Base-by-base conservation (phyloP, 2,113 vertebrate species). In the Ursus arctos region DNA sequence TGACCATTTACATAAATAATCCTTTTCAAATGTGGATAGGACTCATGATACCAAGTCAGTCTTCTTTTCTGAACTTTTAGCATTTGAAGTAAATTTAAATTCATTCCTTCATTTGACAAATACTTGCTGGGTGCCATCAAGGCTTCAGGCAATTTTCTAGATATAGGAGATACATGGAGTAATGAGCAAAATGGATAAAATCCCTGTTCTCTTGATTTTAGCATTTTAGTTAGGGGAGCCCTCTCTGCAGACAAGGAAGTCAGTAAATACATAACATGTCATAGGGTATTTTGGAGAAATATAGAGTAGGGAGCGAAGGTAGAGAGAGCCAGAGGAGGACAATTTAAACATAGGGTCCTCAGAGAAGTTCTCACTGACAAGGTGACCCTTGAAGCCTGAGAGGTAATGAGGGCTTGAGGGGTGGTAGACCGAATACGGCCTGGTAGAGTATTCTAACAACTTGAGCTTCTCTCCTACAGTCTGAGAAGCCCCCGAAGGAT, bases 1-100 rank as follows among this genome's bases (percentile, higher is more conserved):
- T 96, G 76, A 95, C 67, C 28, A 79, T 96, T 88, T 94, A 55
- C 26, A 85, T 97, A 81, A 86, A 84, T 49, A 92, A 83, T 67
- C 55, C 74, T 94, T 89, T 88, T 91, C 49, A 82, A 59, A 88
- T 80, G 40, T 95, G 49, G 33, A 7, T 69, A 86, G 26, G 13
- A 74, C 4, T 85, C 81, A 67, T 36, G 15, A 72, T 80, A 47
- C 10, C 43, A 84, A 53, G 22, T 97, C 51, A 69, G 12, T 93
- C 26, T 86, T 93, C 51, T 88, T 55, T 96, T 80, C 15, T 83
- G 40, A 92, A 51, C 33, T 67, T 76, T 65, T 47, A 89, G n/a
- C 9, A 91, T 71, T 21, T 83, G 40, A 83, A 86, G 82, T 47
- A 61, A 67, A 85, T 96, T 93, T 85, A 26, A 93, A 14, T 88